A percentile compares a stretch with the other conserved stretches of the same genome.
These are phyloP conservation scores for Lysiphlebus fabarum DNA, from an alignment of 1,140 invertebrate species.

Conservation along the genomic window DNA sequence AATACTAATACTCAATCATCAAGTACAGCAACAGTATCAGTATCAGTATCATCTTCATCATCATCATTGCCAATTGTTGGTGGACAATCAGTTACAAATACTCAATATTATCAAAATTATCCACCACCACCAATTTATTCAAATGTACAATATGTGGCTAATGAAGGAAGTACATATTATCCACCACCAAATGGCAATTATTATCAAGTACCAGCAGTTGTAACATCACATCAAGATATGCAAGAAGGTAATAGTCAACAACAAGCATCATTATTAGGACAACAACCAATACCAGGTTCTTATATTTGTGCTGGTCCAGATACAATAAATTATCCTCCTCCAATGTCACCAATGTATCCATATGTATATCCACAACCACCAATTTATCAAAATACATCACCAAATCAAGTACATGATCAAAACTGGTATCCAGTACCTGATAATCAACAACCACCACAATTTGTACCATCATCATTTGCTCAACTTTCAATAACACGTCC, in stretches of 20 bases:
- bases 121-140: no score
- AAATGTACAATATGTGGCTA: not conserved
- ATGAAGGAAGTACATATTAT: not conserved
- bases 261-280: no score
- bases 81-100: not conserved
- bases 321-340: not conserved
- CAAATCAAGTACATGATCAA: not conserved
- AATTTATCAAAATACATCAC: not conserved
- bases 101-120: not conserved
- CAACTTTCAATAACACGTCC: constrained; percentile 2
- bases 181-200: not conserved
- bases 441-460: not conserved
- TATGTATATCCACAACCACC: constrained; percentile 6
- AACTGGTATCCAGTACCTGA: not conserved
- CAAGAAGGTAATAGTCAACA: not conserved
- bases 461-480: not conserved
- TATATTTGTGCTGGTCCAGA: constrained; percentile 6
- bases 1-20: not conserved
- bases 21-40: not conserved
- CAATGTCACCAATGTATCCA: constrained; percentile 12
- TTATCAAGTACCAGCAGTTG: not conserved
- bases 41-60: not conserved
- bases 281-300: not conserved
- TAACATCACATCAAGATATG: not conserved
- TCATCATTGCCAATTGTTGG: not conserved